Evolutionary conservation across 2,797 vertebrate species (phyloP).

Genomic region (Spea hammondii): DNA sequence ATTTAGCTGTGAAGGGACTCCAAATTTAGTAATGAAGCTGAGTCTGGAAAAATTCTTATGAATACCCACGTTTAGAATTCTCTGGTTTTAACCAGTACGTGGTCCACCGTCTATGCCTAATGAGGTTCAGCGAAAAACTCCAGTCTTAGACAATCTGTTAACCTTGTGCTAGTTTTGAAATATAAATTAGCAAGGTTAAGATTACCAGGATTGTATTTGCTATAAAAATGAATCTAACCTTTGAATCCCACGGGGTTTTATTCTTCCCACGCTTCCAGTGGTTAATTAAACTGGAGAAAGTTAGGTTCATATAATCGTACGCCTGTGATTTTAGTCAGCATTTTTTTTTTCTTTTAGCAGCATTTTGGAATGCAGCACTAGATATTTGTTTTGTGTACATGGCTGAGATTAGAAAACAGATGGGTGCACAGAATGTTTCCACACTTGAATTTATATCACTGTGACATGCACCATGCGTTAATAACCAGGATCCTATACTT

Average conservation of each 20-base stretch:
- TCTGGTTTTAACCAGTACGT: too few species aligned
- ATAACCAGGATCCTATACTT: slow-evolving; percentile 51
- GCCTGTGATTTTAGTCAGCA: slow-evolving; percentile 15
- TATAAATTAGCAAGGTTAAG: too few species aligned
- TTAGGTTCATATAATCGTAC: slow-evolving; percentile 20
- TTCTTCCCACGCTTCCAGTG: slow-evolving; percentile 20
- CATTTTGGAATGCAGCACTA: slow-evolving; percentile 40
- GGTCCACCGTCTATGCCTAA: too few species aligned
- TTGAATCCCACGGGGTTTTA: background rate
- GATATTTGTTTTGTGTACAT: slow-evolving; percentile 42
- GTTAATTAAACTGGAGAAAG: slow-evolving; percentile 36
- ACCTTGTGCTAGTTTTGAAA: too few species aligned
- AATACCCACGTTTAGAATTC: too few species aligned
- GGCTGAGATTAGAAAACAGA: slow-evolving; percentile 42
- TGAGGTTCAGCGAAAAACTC: too few species aligned
- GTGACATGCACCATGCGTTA: slow-evolving; percentile 47
- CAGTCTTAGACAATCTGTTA: too few species aligned
- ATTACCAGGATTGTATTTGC: too few species aligned
- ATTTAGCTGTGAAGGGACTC: too few species aligned
- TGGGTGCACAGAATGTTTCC: slow-evolving; percentile 47
- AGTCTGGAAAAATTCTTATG: too few species aligned
- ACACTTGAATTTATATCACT: slow-evolving; percentile 50
- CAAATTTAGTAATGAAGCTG: too few species aligned
- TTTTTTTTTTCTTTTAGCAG: slow-evolving; percentile 3
- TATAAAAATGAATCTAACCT: too few species aligned